Evolutionary conservation across 2,888 invertebrate species (phyloP), one percentile per base, ranked within the genome.

Genomic region (Drosophila merina): DNA sequence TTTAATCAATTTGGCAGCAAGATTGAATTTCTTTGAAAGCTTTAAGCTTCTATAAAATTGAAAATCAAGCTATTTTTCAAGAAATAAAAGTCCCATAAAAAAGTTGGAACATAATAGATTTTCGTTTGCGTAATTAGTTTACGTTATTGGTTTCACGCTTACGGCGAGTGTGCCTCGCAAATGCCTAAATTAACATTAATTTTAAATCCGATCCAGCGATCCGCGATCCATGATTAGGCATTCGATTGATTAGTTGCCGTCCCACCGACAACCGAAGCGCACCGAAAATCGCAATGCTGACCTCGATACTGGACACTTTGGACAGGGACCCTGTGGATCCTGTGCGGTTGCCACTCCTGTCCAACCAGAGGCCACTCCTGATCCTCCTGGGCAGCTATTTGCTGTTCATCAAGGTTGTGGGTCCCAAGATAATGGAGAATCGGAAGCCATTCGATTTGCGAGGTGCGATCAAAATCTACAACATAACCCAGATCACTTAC

Each of bases 381-480:
- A 6, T 26, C n/a, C 72, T 79, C 5, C 9, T 57, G 1, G 36
- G 26, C 1, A 14, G 9, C 20, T 79, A 79, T 30, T 28, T 79
- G 69, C 0, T 78, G 0, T 75, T 79, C 14, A 52, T 82, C 0
- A 57, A 85, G 5, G 63, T 78, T 8, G 9, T 81, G 20, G 86
- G 79, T 0, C 68, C 56, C 0, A 30, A 8, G 10, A 12, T 75
- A 1, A 79, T 79, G 79, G 50, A 28, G 0, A 42, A 45, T 0
- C 68, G 79, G 6, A 6, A 54, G 12, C 20, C 86, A 0, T 81
- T 58, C n/a, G 51, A 79, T 3, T 26, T 79, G 9, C 63, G 54
- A 0, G 28, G 26, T 0, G 4, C 42, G 1, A 82, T 79, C 2
- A 63, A 50, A 26, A 36, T 31, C 1, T 79, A 79, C 50, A 79